Evolutionary conservation across 1,140 invertebrate genomes (phyloP).

Genomic region (Mamestra configurata): DNA sequence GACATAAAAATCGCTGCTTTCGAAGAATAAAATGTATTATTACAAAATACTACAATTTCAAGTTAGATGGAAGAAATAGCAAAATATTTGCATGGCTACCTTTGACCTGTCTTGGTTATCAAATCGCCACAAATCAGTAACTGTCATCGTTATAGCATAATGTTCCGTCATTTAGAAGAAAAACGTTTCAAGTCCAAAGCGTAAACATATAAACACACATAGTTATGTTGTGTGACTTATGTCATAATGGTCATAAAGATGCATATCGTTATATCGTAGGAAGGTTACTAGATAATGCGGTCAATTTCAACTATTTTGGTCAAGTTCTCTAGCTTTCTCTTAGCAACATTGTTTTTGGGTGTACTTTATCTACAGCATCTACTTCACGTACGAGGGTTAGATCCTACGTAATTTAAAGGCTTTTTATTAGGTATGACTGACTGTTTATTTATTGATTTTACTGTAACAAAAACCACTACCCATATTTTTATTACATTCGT

Average conservation of each 20-base stretch:
- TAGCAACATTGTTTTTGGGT: background rate
- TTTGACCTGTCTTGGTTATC: background rate
- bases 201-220: background rate
- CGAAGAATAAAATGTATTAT: too few relatives aligned
- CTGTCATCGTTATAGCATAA: background rate
- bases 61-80: too few relatives aligned
- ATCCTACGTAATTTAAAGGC: too few relatives aligned
- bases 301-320: slow-evolving; percentile 36
- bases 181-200: slow-evolving; percentile 3
- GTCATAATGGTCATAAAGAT: slow-evolving; percentile 36
- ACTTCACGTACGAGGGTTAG: background rate
- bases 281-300: slow-evolving; percentile 31
- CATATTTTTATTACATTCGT: too few relatives aligned
- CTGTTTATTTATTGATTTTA: too few relatives aligned
- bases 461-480: too few relatives aligned
- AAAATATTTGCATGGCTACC: background rate
- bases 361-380: too few relatives aligned
- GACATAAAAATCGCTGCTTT: too few relatives aligned
- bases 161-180: slow-evolving; percentile 1
- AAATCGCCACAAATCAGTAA: background rate
- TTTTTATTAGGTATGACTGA: too few relatives aligned
- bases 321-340: slow-evolving; percentile 36
- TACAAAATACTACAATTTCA: too few relatives aligned
- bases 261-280: slow-evolving; percentile 12
- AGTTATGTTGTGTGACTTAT: slow-evolving; percentile 27